Percentiles rank a stretch among this genome's conserved stretches.
phyloP scores from a whole-genome alignment of 2,888 invertebrate species.

The Oxycera nigricornis region DNA sequence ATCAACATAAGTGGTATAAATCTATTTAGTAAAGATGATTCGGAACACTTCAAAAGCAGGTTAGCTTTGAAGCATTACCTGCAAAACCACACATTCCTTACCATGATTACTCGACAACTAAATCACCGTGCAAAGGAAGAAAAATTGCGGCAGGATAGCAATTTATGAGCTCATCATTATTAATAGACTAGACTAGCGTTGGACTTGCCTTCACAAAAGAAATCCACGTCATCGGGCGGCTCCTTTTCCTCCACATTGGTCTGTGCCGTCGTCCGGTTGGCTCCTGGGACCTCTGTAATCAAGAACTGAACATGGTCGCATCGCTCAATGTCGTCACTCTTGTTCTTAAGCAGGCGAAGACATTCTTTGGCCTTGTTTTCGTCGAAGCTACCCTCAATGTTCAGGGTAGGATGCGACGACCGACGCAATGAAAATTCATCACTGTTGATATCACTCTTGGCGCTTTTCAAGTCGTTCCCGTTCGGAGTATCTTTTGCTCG shows the following conservation, averaged over 20 bases:
- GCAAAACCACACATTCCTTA: background rate
- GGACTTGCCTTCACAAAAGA: constrained; percentile 59
- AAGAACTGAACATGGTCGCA: constrained; percentile 92
- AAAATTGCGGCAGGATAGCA: background rate
- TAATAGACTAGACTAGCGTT: too few relatives aligned
- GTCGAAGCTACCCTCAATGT: constrained; percentile 54
- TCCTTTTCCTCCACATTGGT: constrained; percentile 55
- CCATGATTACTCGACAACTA: constrained; percentile 11
- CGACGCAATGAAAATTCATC: constrained; percentile 18
- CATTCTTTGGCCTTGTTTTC: constrained; percentile 53
- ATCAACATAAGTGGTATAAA: too few relatives aligned
- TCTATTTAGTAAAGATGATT: too few relatives aligned
- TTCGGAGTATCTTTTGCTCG: background rate
- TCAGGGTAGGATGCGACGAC: constrained; percentile 40
- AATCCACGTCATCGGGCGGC: constrained; percentile 59
- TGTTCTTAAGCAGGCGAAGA: constrained; percentile 59
- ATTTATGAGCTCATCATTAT: constrained; percentile 19
- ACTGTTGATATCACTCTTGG: background rate
- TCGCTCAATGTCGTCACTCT: constrained; percentile 61
- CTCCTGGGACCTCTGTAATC: constrained; percentile 82
- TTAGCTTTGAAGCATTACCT: too few relatives aligned
- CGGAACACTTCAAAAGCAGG: too few relatives aligned
- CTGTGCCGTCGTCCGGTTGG: constrained; percentile 68
- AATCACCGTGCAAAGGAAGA: background rate
- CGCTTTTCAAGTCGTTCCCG: background rate